Evolutionary conservation across 2,797 vertebrate genomes (phyloP), one percentile per base, ranked within the genome.

Genomic region (Hemitrygon akajei): DNA sequence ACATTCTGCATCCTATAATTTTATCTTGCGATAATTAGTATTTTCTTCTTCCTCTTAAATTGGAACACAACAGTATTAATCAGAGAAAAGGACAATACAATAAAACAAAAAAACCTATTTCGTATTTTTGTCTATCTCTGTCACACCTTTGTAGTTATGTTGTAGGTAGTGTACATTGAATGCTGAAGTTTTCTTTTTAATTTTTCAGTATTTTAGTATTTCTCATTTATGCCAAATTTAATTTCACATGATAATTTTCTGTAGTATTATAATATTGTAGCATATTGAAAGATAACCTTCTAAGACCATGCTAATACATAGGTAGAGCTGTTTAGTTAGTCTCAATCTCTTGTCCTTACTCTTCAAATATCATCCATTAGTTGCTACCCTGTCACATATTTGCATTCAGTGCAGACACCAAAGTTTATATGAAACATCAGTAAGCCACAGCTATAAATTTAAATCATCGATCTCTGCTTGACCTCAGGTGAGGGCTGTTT

Each of bases 1-100:
- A 93, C 91, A 93, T 93, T 93, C 47, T 40, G 91, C 91, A 93
- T 37, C 11, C 91, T 76, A 93, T 56, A 58, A 93, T 47, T n/a
- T 75, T 89, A 12, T 27, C 3, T n/a, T 93, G 71, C 66, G n/a
- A 75, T 76, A 76, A 93, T 75, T 12, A 58, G 7, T 76, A 12
- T 76, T 93, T 93, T 93, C 40, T 56, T 76, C 71, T 76, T 93
- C 40, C 89, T 40, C 25, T 27, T 75, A 30, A 34, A 93, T 56
- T 75, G 40, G 71, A 75, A 40, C 22, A 7, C 66, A 27, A 69
- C 22, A 92, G 66, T 47, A 91, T 73, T 73, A 47, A 91, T 91
- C 89, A 91, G 69, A 73, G 37, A 56, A 27, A 73, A 76, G 9
- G 71, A 10, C 14, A 92, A 40, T 16, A 75, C 12, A 22, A 25